Evolutionary conservation across 2,888 invertebrate species (phyloP), one percentile per base, ranked within the genome.

Genomic region (Slavum lentiscoides): DNA sequence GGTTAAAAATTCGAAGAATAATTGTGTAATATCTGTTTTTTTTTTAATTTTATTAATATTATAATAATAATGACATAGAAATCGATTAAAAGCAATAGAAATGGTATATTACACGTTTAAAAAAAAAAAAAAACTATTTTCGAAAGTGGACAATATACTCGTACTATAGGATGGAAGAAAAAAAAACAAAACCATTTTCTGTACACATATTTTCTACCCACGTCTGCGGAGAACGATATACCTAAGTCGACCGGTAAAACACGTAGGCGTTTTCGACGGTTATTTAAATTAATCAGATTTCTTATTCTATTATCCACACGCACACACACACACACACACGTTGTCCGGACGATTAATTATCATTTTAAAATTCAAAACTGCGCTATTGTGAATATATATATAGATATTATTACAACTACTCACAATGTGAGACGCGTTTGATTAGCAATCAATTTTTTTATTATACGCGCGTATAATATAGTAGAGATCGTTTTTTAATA

Each of bases 261-360:
- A 61, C 19, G 61, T 62, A 64, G 64, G 62, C 30, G 53, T 74
- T 74, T 30, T 30, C 30, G 30, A 30, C 4, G 2, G 30, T 30
- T 30, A 30, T 30, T 74, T 30, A 64, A 64, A 19, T n/a, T 74
- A 21, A 37, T 73, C 59, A 43, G 23, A 49, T 61, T 73, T 73
- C 23, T 73, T 30, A 30, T 30, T 43, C 19, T 61, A 7, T 43
- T 61, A 30, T 30, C 30, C 30, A 30, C 30, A 4, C 30, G 4
- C 30, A 30, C 30, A 30, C 30, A 30, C 30, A 30, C 30, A 30
- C 30, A 30, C 30, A 30, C 30, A 13, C 59, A 72, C 21, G 49
- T 19, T 23, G 23, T 61, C 17, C 0, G 19, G n/a, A 49, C 49
- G 21, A 49, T 67, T 21, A 67, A 49, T 49, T 43, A 73, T 61